phyloP scores from a whole-genome alignment of 2,113 vertebrate species.

The Philantomba maxwellii region DNA sequence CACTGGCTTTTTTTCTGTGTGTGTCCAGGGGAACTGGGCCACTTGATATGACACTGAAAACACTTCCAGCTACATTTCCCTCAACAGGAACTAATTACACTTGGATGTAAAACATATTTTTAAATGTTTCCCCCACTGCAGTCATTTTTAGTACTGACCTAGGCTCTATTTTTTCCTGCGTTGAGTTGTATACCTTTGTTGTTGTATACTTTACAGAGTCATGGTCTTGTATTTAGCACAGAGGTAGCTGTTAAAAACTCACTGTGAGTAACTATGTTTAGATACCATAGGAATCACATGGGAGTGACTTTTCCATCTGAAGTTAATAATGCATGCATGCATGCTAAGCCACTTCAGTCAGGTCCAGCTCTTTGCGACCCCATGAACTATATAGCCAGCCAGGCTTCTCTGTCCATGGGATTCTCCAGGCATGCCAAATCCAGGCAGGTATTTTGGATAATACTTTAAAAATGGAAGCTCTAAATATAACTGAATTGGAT shows the following conservation, averaged over 20 bases:
- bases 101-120: constrained; percentile 16
- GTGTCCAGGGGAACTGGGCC: constrained; percentile 43
- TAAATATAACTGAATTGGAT: not conserved
- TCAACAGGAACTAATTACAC: constrained; percentile 27
- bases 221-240: not conserved
- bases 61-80: constrained; percentile 4
- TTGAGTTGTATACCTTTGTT: not conserved
- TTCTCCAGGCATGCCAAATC: not conserved
- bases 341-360: not conserved
- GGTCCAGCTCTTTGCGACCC: not conserved
- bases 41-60: constrained; percentile 23
- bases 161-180: not conserved
- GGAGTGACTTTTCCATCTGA: not conserved
- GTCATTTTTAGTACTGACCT: not conserved
- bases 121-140: not conserved
- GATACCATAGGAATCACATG: not conserved
- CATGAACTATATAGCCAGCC: not conserved
- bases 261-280: not conserved
- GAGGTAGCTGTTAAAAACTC: not conserved
- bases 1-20: not conserved
- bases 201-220: not conserved
- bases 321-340: not conserved
- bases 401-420: not conserved
- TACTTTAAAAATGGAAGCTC: not conserved
- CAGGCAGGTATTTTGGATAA: not conserved